Evolutionary conservation across 2,797 vertebrate genomes (phyloP), one percentile per base, ranked within the genome.

Genomic region (Cichlasoma orientale): DNA sequence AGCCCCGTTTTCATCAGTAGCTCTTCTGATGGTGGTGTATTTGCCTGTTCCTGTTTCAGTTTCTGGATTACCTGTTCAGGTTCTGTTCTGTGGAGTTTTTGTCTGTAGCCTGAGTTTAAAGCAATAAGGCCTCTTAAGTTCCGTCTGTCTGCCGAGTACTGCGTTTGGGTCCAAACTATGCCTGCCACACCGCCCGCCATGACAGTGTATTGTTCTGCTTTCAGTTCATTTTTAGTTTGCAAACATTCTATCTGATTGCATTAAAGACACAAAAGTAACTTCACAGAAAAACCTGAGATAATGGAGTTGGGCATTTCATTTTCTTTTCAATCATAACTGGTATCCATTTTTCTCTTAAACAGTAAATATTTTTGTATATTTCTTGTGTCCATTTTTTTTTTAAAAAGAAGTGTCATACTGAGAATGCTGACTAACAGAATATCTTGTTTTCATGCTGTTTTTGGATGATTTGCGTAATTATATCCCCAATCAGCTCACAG

Each of bases 391-490:
- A n/a, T n/a, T 18, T 8, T 47, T 4, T 52, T 38, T 71, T 56
- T 54, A 2, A 41, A 36, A 66, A 52, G 7, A 58, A 54, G 27
- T 23, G 55, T 70, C 56, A 61, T 31, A 74, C 29, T 3, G 21
- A 85, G 56, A 74, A 75, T 4, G 16, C 31, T 72, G 66, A 85
- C 77, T 75, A 80, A 85, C 63, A 73, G 57, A 83, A 75, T 44
- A 75, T 88, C 44, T 78, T 82, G 50, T 82, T 79, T 87, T 86
- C 44, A 23, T 75, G 56, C 54, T 52, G 59, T 83, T 86, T 89
- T 72, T n/a, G 52, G 72, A 75, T 88, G 74, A 92, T 88, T 93
- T 79, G 86, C 88, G 57, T 88, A 88, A 93, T 93, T 92, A 92
- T 77, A 85, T 88, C 72, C 70, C 74, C 84, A 90, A 89, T 93